Base-by-base conservation (phyloP, 2,797 vertebrate genomes). In the Staurois parvus region DNA sequence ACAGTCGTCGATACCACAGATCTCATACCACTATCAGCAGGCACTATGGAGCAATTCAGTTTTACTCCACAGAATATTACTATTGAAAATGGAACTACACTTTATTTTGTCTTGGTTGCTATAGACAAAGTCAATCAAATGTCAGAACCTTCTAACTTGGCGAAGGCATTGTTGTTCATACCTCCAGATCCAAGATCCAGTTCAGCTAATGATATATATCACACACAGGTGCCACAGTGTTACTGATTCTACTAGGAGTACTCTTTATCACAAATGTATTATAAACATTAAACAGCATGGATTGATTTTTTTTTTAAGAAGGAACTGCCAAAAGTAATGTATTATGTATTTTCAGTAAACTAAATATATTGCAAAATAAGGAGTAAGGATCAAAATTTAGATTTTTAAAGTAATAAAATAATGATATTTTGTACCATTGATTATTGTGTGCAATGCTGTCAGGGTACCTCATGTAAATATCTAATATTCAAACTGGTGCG, bases 141-240 rank as follows among this genome's bases (percentile, higher is more conserved):
- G 28, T 92, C 91, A 17, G 89, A 90, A 84, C 72, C 91, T 62
- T 92, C 91, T 69, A 92, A 92, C 72, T 88, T 92, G 79, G 91
- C 88, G 34, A 89, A 8, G 59, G 90, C 89, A 5, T 86, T 89
- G 78, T 42, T 91, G 78, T 90, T 89, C 85, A 84, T 89, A 37
- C 88, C 89, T 7, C 72, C 84, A 37, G 24, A 26, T 17, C 75
- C 76, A 66, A 28, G 13, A 52, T 24, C 66, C 42, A 74, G 15
- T n/a, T 30, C 81, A 76, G 62, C 37, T 15, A 66, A 29, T 37
- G 12, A 42, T 42, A 48, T 37, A 21, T 79, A n/a, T n/a, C 26
- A 21, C 24, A 24, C 29, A n/a, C 68, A 56, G n/a, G 68, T 29
- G 69, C 1, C 19, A 26, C 28, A 21, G 12, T 70, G 48, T 13